Evolutionary conservation across 2,797 vertebrate genomes (phyloP), one percentile per base, ranked within the genome.

Genomic region (Rhabdophis nuchalis): DNA sequence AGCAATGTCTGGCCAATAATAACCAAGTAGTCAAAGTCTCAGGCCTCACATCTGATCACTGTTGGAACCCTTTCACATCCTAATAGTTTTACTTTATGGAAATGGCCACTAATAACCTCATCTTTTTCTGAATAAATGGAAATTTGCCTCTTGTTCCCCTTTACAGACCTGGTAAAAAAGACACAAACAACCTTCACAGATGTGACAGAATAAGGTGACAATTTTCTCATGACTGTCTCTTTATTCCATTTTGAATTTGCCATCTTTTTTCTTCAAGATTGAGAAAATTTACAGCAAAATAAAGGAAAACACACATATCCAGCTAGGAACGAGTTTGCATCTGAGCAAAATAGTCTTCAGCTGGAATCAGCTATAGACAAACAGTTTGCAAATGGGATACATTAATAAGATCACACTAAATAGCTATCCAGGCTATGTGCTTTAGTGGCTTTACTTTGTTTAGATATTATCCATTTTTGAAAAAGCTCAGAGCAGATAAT

Each of bases 311-410:
- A 57, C 36, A 16, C 16, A 77, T 8, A 88, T 29, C 13, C 16
- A 14, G 27, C 46, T 10, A 25, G 25, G 27, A 50, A 54, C 14
- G 12, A 61, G 9, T 2, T 89, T 85, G 85, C 11, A 72, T 88
- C 41, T 25, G 1, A 20, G n/a, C 23, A 85, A 46, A 91, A 36
- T 89, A 23, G 89, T 86, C 90, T 91, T 95, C 96, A 96, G 96
- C 93, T 95, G 96, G 94, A 93, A 82, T 95, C 92, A 95, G 94
- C 92, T 95, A 90, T 86, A 90, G 92, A 29, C 92, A 94, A 92
- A 93, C 86, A 95, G 92, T 93, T 96, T 95, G 92, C 95, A 93
- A 96, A 96, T 94, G 85, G 92, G 94, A 95, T 96, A 92, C 86
- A 92, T 96, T 93, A 95, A 94, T 94, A 94, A 94, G 94, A 96